Percentiles rank a stretch among this genome's conserved stretches.
Evolutionary conservation across 2,113 vertebrate genomes (phyloP).

Genomic region (Apteryx mantelli): DNA sequence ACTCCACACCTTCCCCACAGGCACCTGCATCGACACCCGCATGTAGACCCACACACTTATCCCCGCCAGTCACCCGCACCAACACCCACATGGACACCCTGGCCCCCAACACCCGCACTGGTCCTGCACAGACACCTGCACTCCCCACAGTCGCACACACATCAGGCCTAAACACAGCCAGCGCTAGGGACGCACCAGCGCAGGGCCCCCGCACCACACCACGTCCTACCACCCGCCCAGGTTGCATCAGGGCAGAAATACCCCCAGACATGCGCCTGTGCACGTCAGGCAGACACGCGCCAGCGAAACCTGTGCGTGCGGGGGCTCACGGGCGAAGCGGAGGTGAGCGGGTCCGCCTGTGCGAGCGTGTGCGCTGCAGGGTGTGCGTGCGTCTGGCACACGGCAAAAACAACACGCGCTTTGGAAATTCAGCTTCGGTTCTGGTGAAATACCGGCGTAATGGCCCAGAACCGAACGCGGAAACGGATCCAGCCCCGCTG

Average conservation of each 20-base stretch:
- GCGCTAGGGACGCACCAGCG: too few relatives aligned
- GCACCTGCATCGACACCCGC: not conserved
- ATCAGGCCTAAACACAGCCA: not conserved
- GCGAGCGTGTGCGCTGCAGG: accelerated
- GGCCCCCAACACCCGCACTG: too few relatives aligned
- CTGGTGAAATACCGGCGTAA: not conserved
- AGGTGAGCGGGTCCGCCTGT: not conserved
- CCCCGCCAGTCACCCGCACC: not conserved
- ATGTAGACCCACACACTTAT: not conserved
- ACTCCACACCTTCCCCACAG: not conserved
- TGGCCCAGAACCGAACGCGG: accelerated
- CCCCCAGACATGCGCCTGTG: accelerated
- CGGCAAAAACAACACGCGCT: accelerated
- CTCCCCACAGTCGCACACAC: not conserved
- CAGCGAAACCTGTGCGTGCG: not conserved
- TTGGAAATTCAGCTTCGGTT: not conserved
- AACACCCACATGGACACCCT: too few relatives aligned
- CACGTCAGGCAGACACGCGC: not conserved
- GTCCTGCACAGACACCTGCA: too few relatives aligned
- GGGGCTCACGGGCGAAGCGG: too few relatives aligned
- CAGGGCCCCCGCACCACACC: not conserved
- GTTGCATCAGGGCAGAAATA: too few relatives aligned
- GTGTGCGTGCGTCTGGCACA: accelerated
- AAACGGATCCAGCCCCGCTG: accelerated
- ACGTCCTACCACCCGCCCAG: too few relatives aligned